Conservation (phyloP, 2,888 invertebrate genomes). For the Heteromurus nitidus region DNA sequence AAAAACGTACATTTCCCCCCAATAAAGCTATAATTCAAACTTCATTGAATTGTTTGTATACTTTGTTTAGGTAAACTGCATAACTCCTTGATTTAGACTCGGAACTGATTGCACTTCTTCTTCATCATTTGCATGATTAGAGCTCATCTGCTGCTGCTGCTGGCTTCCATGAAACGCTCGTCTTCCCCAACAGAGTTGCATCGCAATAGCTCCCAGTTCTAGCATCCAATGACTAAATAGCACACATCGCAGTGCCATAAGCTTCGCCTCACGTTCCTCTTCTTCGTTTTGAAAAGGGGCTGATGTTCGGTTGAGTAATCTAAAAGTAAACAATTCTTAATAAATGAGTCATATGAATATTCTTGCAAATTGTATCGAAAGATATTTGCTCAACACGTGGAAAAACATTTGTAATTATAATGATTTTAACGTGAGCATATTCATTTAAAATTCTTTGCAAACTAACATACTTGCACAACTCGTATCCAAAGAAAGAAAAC, state of each 20-base stretch:
- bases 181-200: constrained; percentile 69
- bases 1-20: no score
- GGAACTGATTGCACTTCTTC: neutral
- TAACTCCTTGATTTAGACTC: no score
- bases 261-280: constrained; percentile 52
- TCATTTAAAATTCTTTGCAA: neutral
- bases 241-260: constrained; percentile 68
- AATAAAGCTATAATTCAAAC: no score
- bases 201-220: constrained; percentile 72
- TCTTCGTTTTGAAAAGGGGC: constrained; percentile 50
- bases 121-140: no score
- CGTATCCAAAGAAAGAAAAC: neutral
- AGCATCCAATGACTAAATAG: constrained; percentile 72
- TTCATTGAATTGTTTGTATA: no score
- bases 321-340: constrained; percentile 20
- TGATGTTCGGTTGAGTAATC: constrained; percentile 47
- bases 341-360: neutral
- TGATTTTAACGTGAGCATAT: constrained; percentile 4
- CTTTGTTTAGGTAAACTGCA: no score
- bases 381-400: no score
- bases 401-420: neutral
- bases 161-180: constrained; percentile 20
- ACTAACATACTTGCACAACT: neutral
- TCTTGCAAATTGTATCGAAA: neutral
- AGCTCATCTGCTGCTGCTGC: no score